Evolutionary conservation across 2,113 vertebrate genomes (phyloP).

Genomic region (Mohoua ochrocephala): DNA sequence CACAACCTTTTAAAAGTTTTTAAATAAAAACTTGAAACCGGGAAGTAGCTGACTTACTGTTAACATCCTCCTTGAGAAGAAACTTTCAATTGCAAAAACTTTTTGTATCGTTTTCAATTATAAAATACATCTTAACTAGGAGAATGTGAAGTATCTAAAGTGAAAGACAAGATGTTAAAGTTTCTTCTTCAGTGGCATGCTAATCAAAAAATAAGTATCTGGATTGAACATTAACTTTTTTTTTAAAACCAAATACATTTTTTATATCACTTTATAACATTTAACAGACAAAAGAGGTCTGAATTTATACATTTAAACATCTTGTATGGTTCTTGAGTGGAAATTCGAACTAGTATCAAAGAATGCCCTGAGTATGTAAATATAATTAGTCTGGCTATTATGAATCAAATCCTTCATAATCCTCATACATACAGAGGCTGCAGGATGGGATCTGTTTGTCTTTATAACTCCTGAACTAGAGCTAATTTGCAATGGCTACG

Average conservation of each 20-base stretch:
- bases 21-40: background rate
- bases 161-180: background rate
- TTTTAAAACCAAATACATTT: background rate
- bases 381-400: constrained; percentile 61
- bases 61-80: background rate
- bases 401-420: constrained; percentile 56
- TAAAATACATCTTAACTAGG: background rate
- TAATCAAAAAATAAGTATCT: background rate
- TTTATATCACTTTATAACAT: background rate
- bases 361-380: constrained; percentile 35
- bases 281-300: background rate
- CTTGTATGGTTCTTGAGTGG: background rate
- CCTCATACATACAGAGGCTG: background rate
- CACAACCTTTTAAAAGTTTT: background rate
- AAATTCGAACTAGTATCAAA: background rate
- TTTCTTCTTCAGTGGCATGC: background rate
- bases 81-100: background rate
- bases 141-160: background rate
- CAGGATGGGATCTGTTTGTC: constrained; percentile 35
- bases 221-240: background rate
- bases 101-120: background rate
- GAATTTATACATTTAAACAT: constrained; percentile 10
- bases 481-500: constrained; percentile 20
- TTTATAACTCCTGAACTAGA: constrained; percentile 24
- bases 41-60: background rate